Evolutionary conservation across 2,888 invertebrate species (phyloP).

Genomic region (Hypselothyrea guttata): DNA sequence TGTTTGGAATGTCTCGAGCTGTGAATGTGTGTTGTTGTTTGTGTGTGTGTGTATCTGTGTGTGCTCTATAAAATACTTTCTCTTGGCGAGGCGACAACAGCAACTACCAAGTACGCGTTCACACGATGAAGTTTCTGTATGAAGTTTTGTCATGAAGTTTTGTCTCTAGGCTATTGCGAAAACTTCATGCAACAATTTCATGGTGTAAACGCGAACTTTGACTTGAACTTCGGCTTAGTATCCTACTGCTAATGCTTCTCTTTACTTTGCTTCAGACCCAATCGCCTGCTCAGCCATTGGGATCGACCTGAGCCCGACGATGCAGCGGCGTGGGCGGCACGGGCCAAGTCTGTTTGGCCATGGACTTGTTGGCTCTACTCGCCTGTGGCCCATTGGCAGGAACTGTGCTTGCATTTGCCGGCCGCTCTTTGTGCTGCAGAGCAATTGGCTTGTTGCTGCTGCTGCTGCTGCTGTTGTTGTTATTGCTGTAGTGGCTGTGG

Average conservation of each 20-base stretch:
- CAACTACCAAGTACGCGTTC: constrained; percentile 5
- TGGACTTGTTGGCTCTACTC: constrained; percentile 44
- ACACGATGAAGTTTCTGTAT: too few species aligned
- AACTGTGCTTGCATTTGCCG: constrained; percentile 72
- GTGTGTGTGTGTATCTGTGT: constrained; percentile 11
- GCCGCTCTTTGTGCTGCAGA: constrained; percentile 51
- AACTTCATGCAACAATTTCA: too few species aligned
- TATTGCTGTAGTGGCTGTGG: constrained; percentile 31
- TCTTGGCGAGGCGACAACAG: constrained; percentile 45
- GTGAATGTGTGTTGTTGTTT: constrained; percentile 57
- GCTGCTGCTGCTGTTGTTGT: constrained; percentile 32
- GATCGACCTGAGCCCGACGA: constrained; percentile 81
- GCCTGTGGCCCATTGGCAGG: constrained; percentile 75
- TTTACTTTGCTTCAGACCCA: neutral
- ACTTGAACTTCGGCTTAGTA: too few species aligned
- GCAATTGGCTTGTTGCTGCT: constrained; percentile 22
- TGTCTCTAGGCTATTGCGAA: too few species aligned
- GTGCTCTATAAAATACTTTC: constrained; percentile 66
- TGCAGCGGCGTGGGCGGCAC: constrained; percentile 61
- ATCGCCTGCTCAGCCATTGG: constrained; percentile 78
- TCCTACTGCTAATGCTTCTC: neutral
- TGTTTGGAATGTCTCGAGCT: constrained; percentile 73
- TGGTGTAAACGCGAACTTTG: too few species aligned
- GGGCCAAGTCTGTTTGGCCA: constrained; percentile 60
- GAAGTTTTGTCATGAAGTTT: too few species aligned